Base-by-base conservation (phyloP, 2,113 vertebrate genomes). In the Sinocyclocheilus rhinocerous region DNA sequence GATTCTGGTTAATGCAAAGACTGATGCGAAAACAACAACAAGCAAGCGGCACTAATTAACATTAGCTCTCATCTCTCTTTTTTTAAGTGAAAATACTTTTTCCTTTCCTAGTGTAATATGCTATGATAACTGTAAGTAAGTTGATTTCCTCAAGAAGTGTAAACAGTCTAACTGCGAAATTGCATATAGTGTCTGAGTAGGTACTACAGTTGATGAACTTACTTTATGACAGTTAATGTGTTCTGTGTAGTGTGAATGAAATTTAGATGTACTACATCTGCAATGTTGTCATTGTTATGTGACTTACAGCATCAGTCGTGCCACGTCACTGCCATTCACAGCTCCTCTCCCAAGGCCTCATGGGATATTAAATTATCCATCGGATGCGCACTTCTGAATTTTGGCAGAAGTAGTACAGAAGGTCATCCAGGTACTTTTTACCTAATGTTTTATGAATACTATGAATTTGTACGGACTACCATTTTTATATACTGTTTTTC, bases 131-230 rank as follows among this genome's bases (percentile, higher is more conserved):
- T 39, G 16, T 70, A 69, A 69, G 2, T 33, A 33, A 6, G 16
- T 39, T 70, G 16, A 70, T 36, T 70, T 70, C 8, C 16, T 36
- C 33, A 70, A 70, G 67, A 70, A 69, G 65, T 69, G 65, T 69
- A 69, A 70, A 70, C 29, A 36, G 8, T 36, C 16, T 36, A 36
- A 16, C 16, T 70, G 0, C 1, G 3, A 61, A n/a, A 61, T 61
- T 22, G 20, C 57, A 61, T 61, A 1, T 59, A 59, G 20, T 59
- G 57, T 55, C 52, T 55, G 52, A 55, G 16, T 55, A 55, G 15
- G 16, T 55, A 1, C 52, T 55, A 55, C 6, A 55, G 52, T 55
- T 20, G 18, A 55, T 55, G 15, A 61, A 61, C 57, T 59, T 59
- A 59, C 57, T 59, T 59, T n/a, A 22, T 61, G 57, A 61, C 20